Conservation (phyloP, 2,888 invertebrate species). For the Hirtodrosophila histrioides region DNA sequence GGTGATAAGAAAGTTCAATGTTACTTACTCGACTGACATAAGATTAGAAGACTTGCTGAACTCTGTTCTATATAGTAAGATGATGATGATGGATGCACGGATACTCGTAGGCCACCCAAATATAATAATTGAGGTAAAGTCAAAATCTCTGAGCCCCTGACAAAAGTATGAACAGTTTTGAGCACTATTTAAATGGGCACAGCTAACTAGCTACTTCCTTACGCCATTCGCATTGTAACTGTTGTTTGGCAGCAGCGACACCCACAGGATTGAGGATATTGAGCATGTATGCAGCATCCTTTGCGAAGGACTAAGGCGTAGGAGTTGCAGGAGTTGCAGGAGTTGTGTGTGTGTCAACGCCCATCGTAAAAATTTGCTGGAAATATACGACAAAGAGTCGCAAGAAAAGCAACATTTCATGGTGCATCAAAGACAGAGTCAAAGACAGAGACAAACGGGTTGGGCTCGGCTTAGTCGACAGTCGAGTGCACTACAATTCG, state of each 20-base stretch:
- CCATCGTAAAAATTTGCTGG: constrained; percentile 48
- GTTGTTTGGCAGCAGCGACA: constrained; percentile 54
- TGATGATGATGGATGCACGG: constrained; percentile 9
- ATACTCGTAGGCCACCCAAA: constrained; percentile 20
- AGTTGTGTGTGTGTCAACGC: constrained; percentile 52
- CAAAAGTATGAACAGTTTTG: constrained; percentile 27
- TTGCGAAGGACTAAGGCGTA: constrained; percentile 10
- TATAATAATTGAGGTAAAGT: constrained; percentile 2
- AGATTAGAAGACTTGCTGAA: neutral
- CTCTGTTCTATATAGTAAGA: too few species aligned
- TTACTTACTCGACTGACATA: neutral
- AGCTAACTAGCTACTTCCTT: constrained; percentile 81
- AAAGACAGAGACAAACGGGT: constrained; percentile 22
- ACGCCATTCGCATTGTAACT: constrained; percentile 68
- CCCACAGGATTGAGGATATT: constrained; percentile 11
- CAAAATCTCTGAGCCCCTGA: constrained; percentile 8
- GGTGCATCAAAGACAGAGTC: constrained; percentile 53
- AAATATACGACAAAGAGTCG: constrained; percentile 29
- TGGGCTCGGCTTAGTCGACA: constrained; percentile 13
- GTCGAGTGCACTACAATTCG: constrained; percentile 19
- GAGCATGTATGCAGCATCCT: neutral
- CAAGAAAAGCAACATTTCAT: constrained; percentile 67
- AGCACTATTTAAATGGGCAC: constrained; percentile 75
- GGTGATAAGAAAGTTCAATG: constrained; percentile 1
- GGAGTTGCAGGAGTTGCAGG: constrained; percentile 51